A percentile compares a stretch with the other conserved stretches of the same genome.
phyloP scores from a whole-genome alignment of 2,797 vertebrate genomes.

The Catostomus latipinnis region DNA sequence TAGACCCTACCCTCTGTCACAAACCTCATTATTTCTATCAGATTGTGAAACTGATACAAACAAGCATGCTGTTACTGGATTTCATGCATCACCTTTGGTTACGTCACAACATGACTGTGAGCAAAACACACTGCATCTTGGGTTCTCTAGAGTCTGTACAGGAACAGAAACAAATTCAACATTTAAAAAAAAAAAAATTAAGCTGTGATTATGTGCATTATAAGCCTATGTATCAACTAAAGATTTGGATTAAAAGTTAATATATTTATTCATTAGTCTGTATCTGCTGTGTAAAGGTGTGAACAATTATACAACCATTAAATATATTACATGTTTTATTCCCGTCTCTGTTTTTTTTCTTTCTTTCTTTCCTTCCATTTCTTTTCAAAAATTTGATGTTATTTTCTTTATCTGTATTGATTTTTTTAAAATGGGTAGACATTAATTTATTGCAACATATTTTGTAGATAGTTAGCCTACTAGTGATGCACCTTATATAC shows the following conservation, averaged over 20 bases:
- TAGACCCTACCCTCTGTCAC: conserved; percentile 79
- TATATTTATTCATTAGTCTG: conserved; percentile 40
- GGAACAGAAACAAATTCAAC: not conserved
- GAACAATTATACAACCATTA: conserved; percentile 18
- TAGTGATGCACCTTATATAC: too few species aligned
- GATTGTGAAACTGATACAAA: conserved; percentile 22
- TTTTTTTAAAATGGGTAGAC: too few species aligned
- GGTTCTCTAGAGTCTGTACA: conserved; percentile 17
- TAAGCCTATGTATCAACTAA: not conserved
- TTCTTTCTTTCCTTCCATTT: not conserved
- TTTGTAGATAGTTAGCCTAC: too few species aligned
- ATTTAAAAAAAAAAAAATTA: not conserved
- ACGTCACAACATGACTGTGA: not conserved
- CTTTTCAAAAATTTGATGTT: too few species aligned
- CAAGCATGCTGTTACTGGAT: conserved; percentile 4
- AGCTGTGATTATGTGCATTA: conserved; percentile 18
- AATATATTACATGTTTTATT: not conserved
- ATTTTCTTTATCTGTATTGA: too few species aligned
- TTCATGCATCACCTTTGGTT: conserved; percentile 1
- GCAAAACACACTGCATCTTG: not conserved
- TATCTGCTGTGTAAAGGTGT: conserved; percentile 6
- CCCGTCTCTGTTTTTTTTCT: not conserved
- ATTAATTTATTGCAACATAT: too few species aligned
- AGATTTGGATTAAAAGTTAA: conserved; percentile 23
- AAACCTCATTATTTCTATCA: conserved; percentile 63